These are phyloP conservation scores for Lasioglossum lativentre DNA, from an alignment of 2,888 invertebrate species.

Conservation along the genomic window DNA sequence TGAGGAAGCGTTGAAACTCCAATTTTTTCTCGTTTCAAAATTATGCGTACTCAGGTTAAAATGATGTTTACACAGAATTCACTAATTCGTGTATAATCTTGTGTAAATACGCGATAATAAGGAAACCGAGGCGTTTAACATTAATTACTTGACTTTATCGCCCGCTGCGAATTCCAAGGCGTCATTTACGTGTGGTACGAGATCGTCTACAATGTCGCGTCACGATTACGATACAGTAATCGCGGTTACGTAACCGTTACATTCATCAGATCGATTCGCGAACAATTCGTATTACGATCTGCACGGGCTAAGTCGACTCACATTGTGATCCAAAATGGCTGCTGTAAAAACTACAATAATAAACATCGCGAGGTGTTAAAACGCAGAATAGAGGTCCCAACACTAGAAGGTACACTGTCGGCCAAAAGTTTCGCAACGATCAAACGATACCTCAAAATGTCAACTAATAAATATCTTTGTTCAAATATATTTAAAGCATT, in stretches of 20 bases:
- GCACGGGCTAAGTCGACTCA: not conserved
- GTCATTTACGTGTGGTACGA: not conserved
- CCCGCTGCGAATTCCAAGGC: not conserved
- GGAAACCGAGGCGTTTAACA: not conserved
- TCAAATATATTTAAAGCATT: too few species aligned
- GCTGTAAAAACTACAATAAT: not conserved
- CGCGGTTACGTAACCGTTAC: slow-evolving; percentile 4
- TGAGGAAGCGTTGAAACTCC: not conserved
- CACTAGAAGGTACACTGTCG: not conserved
- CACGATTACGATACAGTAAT: slow-evolving; percentile 13
- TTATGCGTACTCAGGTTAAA: not conserved
- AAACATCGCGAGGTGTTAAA: not conserved
- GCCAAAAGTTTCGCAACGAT: not conserved
- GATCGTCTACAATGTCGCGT: not conserved
- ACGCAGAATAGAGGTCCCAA: not conserved
- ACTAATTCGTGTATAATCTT: not conserved
- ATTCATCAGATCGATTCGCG: slow-evolving; percentile 9
- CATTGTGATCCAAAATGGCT: not conserved
- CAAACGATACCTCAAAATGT: not conserved
- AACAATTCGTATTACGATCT: not conserved
- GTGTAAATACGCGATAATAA: not conserved
- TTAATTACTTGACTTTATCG: slow-evolving; percentile 6
- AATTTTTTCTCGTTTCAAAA: not conserved
- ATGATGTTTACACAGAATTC: not conserved
- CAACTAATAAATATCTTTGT: not conserved